Conservation (phyloP, 2,888 invertebrate genomes). For the Mechanitis mazaeus region DNA sequence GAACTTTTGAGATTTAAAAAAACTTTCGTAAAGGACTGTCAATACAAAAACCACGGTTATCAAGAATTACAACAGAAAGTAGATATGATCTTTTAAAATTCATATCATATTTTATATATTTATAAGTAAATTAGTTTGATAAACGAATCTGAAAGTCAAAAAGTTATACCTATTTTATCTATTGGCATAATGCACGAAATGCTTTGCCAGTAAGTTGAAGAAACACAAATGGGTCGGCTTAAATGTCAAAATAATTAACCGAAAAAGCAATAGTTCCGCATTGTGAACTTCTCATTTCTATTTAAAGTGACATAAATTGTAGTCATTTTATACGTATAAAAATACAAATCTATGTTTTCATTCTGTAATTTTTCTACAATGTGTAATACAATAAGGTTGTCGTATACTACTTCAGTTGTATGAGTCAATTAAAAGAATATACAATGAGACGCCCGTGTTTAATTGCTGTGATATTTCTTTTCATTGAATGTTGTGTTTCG, state of each 20-base stretch:
- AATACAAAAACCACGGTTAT: not conserved
- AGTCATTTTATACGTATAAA: not conserved
- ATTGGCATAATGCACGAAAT: no score
- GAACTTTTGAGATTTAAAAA: not conserved
- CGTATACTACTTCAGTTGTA: constrained; percentile 17
- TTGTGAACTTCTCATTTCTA: constrained; percentile 19
- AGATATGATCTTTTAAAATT: no score
- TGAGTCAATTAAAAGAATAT: constrained; percentile 43
- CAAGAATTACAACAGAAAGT: no score
- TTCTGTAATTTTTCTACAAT: constrained; percentile 4
- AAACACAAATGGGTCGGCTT: not conserved
- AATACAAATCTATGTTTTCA: not conserved
- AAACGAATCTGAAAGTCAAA: no score
- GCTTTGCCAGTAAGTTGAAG: no score
- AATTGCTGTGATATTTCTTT: constrained; percentile 36
- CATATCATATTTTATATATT: no score
- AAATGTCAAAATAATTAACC: constrained; percentile 22
- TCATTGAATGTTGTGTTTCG: constrained; percentile 30
- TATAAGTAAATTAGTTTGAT: no score
- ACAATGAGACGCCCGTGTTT: constrained; percentile 53
- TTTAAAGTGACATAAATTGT: not conserved
- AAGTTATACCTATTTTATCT: no score
- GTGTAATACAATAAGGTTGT: not conserved
- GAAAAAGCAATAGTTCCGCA: constrained; percentile 18
- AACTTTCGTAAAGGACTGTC: not conserved